Evolutionary conservation across 2,113 vertebrate species (phyloP).

Genomic region (Pagrus major): DNA sequence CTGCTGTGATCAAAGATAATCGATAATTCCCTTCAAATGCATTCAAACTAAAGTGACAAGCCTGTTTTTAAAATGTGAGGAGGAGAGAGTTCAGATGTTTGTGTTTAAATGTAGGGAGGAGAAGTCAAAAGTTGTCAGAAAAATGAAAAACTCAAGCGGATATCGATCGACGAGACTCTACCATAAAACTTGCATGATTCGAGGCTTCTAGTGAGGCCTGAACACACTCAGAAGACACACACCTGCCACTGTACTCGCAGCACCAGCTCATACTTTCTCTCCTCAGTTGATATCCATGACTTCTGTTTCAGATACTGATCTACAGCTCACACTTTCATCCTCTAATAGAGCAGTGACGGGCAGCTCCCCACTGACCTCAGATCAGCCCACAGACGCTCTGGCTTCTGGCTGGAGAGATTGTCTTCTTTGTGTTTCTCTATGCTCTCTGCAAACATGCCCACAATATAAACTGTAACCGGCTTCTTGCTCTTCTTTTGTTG

Average conservation of each 20-base stretch:
- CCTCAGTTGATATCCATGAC: slow-evolving; percentile 10
- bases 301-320: slow-evolving; percentile 20
- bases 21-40: too few species aligned
- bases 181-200: neutral
- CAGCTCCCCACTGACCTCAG: slow-evolving; percentile 30
- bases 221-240: neutral
- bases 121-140: too few species aligned
- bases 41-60: too few species aligned
- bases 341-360: neutral
- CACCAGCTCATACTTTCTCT: slow-evolving; percentile 1
- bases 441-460: slow-evolving; percentile 5
- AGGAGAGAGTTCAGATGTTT: too few species aligned
- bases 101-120: too few species aligned
- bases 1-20: too few species aligned
- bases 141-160: too few species aligned
- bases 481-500: neutral
- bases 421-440: slow-evolving; percentile 10
- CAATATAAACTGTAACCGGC: slow-evolving; percentile 19
- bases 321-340: slow-evolving; percentile 36
- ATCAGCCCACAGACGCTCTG: slow-evolving; percentile 25
- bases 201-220: neutral
- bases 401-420: slow-evolving; percentile 2
- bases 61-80: too few species aligned
- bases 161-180: neutral
- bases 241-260: neutral